Evolutionary conservation across 2,797 vertebrate species (phyloP).

Genomic region (Myripristis murdjan): DNA sequence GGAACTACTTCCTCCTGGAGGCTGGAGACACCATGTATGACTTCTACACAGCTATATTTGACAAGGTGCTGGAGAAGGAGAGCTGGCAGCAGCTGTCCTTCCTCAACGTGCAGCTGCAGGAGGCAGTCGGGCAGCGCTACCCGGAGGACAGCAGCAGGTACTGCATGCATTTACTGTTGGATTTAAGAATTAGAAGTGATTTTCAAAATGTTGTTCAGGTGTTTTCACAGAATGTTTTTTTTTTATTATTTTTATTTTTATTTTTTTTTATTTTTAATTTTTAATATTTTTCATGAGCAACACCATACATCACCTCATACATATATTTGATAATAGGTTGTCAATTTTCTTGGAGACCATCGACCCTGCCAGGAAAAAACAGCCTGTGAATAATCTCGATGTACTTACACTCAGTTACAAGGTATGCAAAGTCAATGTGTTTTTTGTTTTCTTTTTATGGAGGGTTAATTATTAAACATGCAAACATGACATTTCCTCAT

Average conservation of each 20-base stretch:
- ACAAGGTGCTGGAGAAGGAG: constrained; percentile 97
- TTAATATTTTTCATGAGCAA: background rate
- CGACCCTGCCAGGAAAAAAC: constrained; percentile 94
- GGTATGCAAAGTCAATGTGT: constrained; percentile 73
- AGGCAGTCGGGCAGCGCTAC: constrained; percentile 95
- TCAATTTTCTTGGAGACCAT: constrained; percentile 93
- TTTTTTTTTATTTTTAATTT: background rate
- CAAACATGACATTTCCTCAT: background rate
- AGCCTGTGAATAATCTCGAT: constrained; percentile 95
- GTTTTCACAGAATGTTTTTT: background rate
- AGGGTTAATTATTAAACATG: background rate
- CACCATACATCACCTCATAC: background rate
- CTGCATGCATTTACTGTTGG: constrained; percentile 12
- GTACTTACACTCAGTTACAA: constrained; percentile 96
- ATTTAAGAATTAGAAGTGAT: background rate
- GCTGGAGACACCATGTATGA: constrained; percentile 99
- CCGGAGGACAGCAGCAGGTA: constrained; percentile 95
- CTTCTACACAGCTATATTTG: constrained; percentile 98
- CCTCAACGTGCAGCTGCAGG: constrained; percentile 95
- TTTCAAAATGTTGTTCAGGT: background rate
- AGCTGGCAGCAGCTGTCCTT: constrained; percentile 96
- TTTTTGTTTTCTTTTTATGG: background rate
- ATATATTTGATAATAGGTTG: constrained; percentile 83
- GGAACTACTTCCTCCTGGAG: constrained; percentile 98
- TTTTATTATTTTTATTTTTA: background rate